Conservation (phyloP, 2,113 vertebrate genomes). For the Tenrec ecaudatus region DNA sequence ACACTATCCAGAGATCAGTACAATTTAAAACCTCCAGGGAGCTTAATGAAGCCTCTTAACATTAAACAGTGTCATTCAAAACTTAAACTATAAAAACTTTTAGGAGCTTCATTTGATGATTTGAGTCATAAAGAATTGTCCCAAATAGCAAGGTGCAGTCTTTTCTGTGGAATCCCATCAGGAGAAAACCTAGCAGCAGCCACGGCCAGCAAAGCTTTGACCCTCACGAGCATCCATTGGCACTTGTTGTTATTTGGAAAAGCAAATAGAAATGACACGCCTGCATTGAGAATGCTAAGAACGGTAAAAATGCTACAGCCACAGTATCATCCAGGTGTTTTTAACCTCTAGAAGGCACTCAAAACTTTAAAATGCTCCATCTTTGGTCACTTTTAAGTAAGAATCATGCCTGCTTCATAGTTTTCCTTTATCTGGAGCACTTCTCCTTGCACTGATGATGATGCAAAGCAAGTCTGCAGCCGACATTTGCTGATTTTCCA, state of each 20-base stretch:
- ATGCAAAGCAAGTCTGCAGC: neutral
- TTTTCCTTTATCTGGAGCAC: neutral
- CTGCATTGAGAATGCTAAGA: neutral
- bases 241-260: neutral
- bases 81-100: conserved; percentile 12
- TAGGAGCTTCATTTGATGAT: neutral
- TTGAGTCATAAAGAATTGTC: conserved; percentile 38
- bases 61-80: neutral
- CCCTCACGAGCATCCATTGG: neutral
- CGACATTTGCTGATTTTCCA: neutral
- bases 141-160: neutral
- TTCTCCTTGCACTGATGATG: neutral
- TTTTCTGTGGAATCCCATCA: neutral
- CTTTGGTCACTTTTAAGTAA: conserved; percentile 1
- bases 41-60: neutral
- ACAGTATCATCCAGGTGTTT: neutral
- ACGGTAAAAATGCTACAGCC: neutral
- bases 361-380: neutral
- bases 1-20: neutral
- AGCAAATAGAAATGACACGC: neutral
- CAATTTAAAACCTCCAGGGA: neutral
- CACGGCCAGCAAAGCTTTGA: conserved; percentile 2
- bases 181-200: neutral
- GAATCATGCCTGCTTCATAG: neutral
- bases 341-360: neutral